Percentiles rank a stretch among this genome's conserved stretches.
phyloP scores from a whole-genome alignment of 2,888 invertebrate genomes.

The Diarsia brunnea region DNA sequence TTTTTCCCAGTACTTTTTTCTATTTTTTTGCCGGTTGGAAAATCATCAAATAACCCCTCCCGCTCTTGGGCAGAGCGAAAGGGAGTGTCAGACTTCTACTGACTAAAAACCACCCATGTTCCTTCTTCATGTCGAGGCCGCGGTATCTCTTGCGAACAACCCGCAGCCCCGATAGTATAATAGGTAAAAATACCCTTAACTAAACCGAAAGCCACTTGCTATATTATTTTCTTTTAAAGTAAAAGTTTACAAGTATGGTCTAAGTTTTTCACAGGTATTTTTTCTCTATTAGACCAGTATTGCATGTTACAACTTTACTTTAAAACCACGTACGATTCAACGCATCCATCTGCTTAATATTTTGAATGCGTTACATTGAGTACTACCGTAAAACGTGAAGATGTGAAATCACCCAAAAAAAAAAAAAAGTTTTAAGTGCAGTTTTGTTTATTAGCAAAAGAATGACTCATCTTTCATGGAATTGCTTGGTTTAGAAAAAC shows the following conservation, averaged over 20 bases:
- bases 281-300: too few species aligned
- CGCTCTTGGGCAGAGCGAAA: too few species aligned
- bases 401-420: background rate
- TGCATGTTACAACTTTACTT: background rate
- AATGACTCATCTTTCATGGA: conserved; percentile 17
- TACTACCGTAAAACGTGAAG: background rate
- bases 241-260: too few species aligned
- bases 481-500: conserved; percentile 5
- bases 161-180: too few species aligned
- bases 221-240: too few species aligned
- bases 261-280: too few species aligned
- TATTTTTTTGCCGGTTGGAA: too few species aligned
- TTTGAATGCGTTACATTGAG: background rate
- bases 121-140: too few species aligned
- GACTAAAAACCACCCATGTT: too few species aligned
- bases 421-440: background rate
- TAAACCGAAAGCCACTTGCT: background rate
- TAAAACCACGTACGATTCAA: background rate
- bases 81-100: too few species aligned
- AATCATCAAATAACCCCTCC: too few species aligned
- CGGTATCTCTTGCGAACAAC: too few species aligned
- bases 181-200: background rate
- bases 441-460: background rate
- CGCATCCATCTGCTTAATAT: background rate
- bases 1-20: conserved; percentile 13